Percentiles rank a stretch among this genome's conserved stretches.
phyloP scores from a whole-genome alignment of 2,888 invertebrate genomes.

The Melipona bicolor region DNA sequence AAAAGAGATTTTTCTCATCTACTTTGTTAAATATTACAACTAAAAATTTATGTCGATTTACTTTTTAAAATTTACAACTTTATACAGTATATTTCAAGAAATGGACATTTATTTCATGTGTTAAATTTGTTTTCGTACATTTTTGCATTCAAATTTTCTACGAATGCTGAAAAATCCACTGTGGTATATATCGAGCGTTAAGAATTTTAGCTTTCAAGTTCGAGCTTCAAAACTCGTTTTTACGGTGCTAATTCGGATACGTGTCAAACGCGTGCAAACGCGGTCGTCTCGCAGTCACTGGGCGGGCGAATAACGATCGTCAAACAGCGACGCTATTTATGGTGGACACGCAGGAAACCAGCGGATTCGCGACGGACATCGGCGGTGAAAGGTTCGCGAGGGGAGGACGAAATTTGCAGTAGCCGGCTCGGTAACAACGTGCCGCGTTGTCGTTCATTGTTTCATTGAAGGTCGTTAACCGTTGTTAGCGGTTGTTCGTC shows the following conservation, averaged over 20 bases:
- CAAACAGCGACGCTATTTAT: background rate
- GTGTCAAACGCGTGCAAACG: background rate
- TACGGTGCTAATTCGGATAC: no score
- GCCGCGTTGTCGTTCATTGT: constrained; percentile 66
- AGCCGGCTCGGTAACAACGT: constrained; percentile 25
- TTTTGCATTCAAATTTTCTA: no score
- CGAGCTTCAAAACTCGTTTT: no score
- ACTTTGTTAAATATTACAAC: no score
- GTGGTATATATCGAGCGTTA: no score
- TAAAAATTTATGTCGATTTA: no score
- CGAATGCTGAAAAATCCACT: background rate
- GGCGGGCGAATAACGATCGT: background rate
- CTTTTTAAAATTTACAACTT: no score
- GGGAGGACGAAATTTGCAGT: constrained; percentile 25
- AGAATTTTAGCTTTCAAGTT: no score
- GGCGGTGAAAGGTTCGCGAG: background rate
- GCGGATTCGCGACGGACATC: background rate
- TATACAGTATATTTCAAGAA: no score
- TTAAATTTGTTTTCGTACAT: no score
- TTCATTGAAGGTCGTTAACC: constrained; percentile 73
- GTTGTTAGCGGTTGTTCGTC: constrained; percentile 73
- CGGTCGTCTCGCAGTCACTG: background rate
- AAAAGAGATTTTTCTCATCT: no score
- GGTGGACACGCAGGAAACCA: background rate
- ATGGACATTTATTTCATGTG: no score